A percentile compares a stretch with the other conserved stretches of the same genome.
Conservation (phyloP, 2,888 invertebrate genomes). For the Clostera curtula region DNA sequence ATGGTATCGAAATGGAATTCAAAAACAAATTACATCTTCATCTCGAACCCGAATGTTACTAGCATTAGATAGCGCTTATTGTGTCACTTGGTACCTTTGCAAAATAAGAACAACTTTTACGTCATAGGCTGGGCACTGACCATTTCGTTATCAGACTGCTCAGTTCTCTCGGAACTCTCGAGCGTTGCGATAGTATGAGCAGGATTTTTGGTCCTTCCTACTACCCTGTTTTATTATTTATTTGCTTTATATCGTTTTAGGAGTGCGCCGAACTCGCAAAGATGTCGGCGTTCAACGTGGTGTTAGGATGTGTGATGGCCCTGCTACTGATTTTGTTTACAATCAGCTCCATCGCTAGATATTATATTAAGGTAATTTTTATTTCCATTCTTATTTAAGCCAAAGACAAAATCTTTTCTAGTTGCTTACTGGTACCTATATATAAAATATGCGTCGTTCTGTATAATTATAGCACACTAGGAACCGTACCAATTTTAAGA, state of each 20-base stretch:
- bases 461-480: no score
- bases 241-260: slow-evolving; percentile 20
- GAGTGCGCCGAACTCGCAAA: slow-evolving; percentile 12
- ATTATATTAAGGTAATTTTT: slow-evolving; percentile 78
- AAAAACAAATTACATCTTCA: no score
- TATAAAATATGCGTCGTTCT: background rate
- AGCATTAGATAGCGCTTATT: no score
- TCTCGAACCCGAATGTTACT: no score
- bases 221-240: background rate
- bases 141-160: slow-evolving; percentile 17
- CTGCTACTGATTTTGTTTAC: slow-evolving; percentile 63
- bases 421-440: background rate
- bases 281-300: slow-evolving; percentile 64
- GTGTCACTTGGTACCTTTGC: no score
- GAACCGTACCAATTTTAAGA: no score
- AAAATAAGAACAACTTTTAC: slow-evolving; percentile 16
- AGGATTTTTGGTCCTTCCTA: no score
- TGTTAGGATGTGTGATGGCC: slow-evolving; percentile 66
- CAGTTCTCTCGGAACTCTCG: slow-evolving; percentile 16
- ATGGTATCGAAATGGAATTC: no score
- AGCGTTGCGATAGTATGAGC: no score
- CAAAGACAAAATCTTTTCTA: background rate
- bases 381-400: background rate
- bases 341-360: slow-evolving; percentile 79
- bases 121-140: slow-evolving; percentile 16